Evolutionary conservation across 2,888 invertebrate species (phyloP), one percentile per base, ranked within the genome.

Genomic region (Platycheirus albimanus): DNA sequence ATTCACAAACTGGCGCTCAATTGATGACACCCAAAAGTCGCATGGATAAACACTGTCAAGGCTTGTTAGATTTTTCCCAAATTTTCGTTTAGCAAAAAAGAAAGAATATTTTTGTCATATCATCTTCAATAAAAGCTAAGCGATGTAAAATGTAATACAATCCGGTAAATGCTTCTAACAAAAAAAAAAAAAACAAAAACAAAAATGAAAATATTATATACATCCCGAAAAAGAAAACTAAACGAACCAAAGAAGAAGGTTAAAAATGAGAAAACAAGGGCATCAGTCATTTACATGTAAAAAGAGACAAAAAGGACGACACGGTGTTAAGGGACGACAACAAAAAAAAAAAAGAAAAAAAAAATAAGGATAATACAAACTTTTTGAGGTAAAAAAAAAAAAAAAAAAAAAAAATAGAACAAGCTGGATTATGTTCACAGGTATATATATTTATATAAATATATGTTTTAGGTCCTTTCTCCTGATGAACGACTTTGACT

Each of bases 231-330:
- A 80, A 63, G 4, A 13, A 67, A 78, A 72, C 78, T 72, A 72
- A 78, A 67, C 66, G 49, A 64, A n/a, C 41, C 47, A 70, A 33
- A n/a, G 15, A 24, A 41, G 33, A 20, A 52, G 43, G 66, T 47
- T 30, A 30, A 54, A 28, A 36, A 49, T 36, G 19, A 36, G 51
- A 77, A 19, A 47, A 70, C 75, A 75, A 38, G 76, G 38, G 52
- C 76, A 76, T 81, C 80, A 81, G 77, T 81, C 81, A 81, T 81
- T 77, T 81, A 63, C 81, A 77, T 77, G 71, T 47, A 77, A 38
- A 76, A 41, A 47, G 15, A 61, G 7, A 17, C 13, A 41, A 41
- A 33, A 61, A 45, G 45, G 30, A 43, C 58, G 43, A 28, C 10
- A 17, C 24, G 15, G 15, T 28, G 58, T 24, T 52, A 20, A 58